Conservation (phyloP, 2,888 invertebrate genomes). For the Aphrophora alni region DNA sequence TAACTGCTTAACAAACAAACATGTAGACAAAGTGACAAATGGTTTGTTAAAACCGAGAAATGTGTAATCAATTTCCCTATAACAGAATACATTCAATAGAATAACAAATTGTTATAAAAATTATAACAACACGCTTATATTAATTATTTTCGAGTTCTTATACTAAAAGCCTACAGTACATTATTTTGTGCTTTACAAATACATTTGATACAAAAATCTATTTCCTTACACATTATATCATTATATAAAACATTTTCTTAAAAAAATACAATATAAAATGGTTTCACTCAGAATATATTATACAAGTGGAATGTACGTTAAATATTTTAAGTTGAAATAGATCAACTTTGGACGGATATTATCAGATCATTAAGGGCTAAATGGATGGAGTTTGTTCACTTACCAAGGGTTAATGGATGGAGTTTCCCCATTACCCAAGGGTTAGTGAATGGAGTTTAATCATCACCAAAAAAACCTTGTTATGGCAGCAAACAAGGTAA, state of each 20-base stretch:
- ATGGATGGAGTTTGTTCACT: background rate
- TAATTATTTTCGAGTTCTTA: too few relatives aligned
- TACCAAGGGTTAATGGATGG: background rate
- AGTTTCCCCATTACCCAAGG: background rate
- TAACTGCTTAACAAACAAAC: too few relatives aligned
- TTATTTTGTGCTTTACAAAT: background rate
- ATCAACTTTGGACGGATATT: background rate
- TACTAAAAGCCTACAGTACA: too few relatives aligned
- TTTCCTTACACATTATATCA: background rate
- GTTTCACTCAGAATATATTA: background rate
- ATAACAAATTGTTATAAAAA: too few relatives aligned
- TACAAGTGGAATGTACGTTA: background rate
- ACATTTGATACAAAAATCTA: background rate
- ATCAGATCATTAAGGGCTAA: background rate
- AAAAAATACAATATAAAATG: background rate
- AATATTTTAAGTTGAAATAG: background rate
- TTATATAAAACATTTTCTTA: background rate
- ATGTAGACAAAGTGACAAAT: too few relatives aligned
- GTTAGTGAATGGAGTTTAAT: background rate
- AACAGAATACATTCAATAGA: too few relatives aligned
- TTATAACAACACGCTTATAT: too few relatives aligned
- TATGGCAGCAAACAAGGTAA: background rate
- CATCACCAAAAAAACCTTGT: background rate
- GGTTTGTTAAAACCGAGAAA: too few relatives aligned
- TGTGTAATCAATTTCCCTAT: too few relatives aligned